A percentile compares a stretch with the other conserved stretches of the same genome.
Evolutionary conservation across 2,113 vertebrate species (phyloP).

Genomic region (Cinclus mexicanus): DNA sequence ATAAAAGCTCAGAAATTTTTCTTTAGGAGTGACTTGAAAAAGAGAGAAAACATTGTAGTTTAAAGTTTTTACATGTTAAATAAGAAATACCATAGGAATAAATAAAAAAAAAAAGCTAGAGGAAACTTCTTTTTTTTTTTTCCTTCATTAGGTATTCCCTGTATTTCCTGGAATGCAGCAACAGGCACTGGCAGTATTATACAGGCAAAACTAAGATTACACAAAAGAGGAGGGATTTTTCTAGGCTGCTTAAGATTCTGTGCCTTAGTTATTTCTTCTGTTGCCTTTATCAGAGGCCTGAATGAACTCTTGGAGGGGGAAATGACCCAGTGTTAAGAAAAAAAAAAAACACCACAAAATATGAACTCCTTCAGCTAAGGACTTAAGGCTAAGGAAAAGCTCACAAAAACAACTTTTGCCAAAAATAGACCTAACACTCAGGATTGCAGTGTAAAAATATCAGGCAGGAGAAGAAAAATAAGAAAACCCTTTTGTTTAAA

Average conservation of each 20-base stretch:
- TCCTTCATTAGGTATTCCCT: background rate
- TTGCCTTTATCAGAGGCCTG: background rate
- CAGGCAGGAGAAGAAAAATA: background rate
- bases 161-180: background rate
- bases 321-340: background rate
- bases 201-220: background rate
- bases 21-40: background rate
- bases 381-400: background rate
- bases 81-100: background rate
- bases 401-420: background rate
- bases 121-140: background rate
- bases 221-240: background rate
- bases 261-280: background rate
- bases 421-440: background rate
- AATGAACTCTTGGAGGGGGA: background rate
- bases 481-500: background rate
- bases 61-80: background rate
- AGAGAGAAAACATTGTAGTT: background rate
- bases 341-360: background rate
- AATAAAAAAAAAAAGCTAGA: background rate
- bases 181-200: background rate
- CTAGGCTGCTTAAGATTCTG: conserved; percentile 50
- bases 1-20: background rate
- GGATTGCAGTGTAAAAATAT: background rate
- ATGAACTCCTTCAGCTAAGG: background rate